Percentiles rank a stretch among this genome's conserved stretches.
Conservation (phyloP, 1,140 invertebrate species). For the Drosophila parabipectinata region DNA sequence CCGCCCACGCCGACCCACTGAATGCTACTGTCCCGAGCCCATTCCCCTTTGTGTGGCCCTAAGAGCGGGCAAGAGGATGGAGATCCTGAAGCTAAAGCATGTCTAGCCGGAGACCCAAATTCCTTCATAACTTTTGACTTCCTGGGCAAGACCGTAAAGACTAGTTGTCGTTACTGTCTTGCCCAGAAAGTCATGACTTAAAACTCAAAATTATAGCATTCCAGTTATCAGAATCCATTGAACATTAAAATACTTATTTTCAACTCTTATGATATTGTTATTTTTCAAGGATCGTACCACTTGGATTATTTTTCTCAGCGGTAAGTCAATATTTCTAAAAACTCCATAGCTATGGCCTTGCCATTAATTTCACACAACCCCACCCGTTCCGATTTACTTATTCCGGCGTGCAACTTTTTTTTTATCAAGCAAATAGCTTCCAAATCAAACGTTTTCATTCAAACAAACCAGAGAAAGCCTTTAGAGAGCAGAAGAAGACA, state of each 20-base stretch:
- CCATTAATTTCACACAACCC: not conserved
- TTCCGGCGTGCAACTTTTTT: conserved; percentile 20
- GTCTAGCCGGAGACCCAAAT: not conserved
- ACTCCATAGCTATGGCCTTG: not conserved
- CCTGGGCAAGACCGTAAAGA: not conserved
- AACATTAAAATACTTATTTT: not conserved
- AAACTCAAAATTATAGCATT: not conserved
- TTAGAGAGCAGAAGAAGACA: not conserved
- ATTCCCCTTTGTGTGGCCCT: conserved; percentile 4
- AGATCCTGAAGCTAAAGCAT: not conserved
- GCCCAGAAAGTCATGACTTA: not conserved
- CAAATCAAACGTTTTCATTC: conserved; percentile 46
- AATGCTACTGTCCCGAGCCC: conserved; percentile 14
- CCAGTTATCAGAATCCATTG: not conserved
- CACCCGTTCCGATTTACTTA: not conserved
- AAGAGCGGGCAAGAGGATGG: not conserved
- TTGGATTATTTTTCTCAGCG: not conserved
- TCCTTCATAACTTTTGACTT: not conserved
- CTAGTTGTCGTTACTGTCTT: not conserved
- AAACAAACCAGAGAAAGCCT: conserved; percentile 9
- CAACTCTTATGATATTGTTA: not conserved
- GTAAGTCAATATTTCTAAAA: not conserved
- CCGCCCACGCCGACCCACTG: not conserved
- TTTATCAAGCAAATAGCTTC: conserved; percentile 23
- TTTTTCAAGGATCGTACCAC: not conserved